Evolutionary conservation across 2,797 vertebrate species (phyloP).

Genomic region (Sebastes miniatus): DNA sequence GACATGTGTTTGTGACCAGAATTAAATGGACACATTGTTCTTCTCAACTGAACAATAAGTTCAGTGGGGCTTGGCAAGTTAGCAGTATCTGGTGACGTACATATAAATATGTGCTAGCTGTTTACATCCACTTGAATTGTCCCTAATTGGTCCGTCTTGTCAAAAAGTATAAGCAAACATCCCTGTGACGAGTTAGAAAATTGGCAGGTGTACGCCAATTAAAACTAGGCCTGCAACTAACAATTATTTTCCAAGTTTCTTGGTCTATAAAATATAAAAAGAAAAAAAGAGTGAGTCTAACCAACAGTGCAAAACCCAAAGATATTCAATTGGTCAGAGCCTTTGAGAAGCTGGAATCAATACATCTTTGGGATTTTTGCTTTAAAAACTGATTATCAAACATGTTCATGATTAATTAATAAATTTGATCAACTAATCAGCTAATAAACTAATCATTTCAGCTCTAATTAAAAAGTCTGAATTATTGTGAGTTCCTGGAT

Average conservation of each 20-base stretch:
- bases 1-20: not conserved
- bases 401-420: not conserved
- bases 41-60: not conserved
- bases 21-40: not conserved
- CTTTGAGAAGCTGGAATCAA: not conserved
- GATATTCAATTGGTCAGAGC: not conserved
- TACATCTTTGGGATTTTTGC: not conserved
- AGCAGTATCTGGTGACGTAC: not conserved
- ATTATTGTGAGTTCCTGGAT: not conserved
- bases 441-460: not conserved
- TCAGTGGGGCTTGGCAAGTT: not conserved
- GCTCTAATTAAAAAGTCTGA: not conserved
- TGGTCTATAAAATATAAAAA: not conserved
- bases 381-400: not conserved
- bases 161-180: not conserved
- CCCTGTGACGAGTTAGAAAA: not conserved
- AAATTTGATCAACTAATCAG: not conserved
- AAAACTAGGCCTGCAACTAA: not conserved
- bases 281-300: too few relatives aligned
- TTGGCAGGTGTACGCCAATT: not conserved
- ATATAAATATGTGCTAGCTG: not conserved
- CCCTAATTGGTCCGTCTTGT: not conserved
- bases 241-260: not conserved
- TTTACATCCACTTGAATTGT: not conserved
- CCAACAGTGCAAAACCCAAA: not conserved